Conservation (phyloP, 1,140 invertebrate genomes). For the Panulirus ornatus region DNA sequence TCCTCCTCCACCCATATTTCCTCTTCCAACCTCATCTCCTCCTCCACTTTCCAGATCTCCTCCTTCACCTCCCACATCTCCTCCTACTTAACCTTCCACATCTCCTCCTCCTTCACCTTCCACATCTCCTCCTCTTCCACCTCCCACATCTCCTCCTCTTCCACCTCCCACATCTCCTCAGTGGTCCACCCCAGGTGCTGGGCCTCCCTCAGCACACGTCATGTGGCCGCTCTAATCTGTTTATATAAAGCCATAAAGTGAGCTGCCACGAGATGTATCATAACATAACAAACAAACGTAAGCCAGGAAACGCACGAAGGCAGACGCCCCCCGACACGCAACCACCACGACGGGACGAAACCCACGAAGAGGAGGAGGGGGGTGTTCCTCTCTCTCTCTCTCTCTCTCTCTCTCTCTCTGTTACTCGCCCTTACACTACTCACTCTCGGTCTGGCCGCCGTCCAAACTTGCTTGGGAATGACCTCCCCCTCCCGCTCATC, state of each 20-base stretch:
- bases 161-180: background rate
- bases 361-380: too few species aligned
- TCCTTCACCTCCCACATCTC: background rate
- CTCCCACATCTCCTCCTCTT: background rate
- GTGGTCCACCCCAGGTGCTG: background rate
- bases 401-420: constrained; percentile 16
- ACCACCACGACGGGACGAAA: too few species aligned
- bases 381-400: background rate
- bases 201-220: background rate
- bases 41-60: background rate
- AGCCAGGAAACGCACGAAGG: constrained; percentile 29
- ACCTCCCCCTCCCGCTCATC: background rate
- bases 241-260: constrained; percentile 29
- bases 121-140: background rate
- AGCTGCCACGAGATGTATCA: constrained; percentile 31
- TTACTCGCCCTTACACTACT: too few species aligned
- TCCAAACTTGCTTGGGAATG: constrained; percentile 4
- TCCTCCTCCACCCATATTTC: too few species aligned
- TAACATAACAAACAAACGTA: constrained; percentile 37
- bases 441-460: constrained; percentile 9
- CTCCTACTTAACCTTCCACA: background rate
- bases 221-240: constrained; percentile 33
- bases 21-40: too few species aligned
- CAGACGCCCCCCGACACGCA: background rate
- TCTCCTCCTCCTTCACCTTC: background rate